phyloP scores from a whole-genome alignment of 2,113 vertebrate species.

The Delphinapterus leucas region DNA sequence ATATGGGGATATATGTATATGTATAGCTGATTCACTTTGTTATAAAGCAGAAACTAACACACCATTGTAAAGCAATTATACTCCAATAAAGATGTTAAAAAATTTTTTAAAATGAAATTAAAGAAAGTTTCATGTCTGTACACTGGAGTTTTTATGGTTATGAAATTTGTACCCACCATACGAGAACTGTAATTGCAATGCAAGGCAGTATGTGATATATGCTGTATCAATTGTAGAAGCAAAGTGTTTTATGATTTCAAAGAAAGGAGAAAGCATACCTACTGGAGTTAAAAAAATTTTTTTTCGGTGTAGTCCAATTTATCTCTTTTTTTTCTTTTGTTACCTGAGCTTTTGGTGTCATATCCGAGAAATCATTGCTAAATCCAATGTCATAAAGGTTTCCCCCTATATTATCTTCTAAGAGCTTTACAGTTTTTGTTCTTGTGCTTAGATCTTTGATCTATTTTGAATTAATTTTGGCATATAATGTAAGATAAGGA shows the following conservation, averaged over 20 bases:
- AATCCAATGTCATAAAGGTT: background rate
- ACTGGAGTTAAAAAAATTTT: background rate
- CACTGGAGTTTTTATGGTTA: conserved; percentile 24
- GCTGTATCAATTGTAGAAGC: background rate
- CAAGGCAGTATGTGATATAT: background rate
- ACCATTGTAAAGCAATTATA: too few species aligned
- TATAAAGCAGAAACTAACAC: too few species aligned
- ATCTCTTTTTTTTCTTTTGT: background rate
- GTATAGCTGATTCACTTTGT: too few species aligned
- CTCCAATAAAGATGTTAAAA: too few species aligned
- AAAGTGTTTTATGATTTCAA: conserved; percentile 19
- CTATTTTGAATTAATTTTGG: background rate
- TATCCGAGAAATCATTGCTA: background rate
- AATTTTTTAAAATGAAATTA: background rate
- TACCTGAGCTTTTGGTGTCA: background rate
- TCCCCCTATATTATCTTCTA: background rate
- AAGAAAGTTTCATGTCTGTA: conserved; percentile 54
- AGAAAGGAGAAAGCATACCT: background rate
- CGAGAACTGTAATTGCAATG: conserved; percentile 11
- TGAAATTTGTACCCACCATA: conserved; percentile 41
- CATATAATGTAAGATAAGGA: background rate
- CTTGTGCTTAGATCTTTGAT: background rate
- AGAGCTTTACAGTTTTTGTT: background rate
- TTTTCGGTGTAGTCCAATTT: background rate
- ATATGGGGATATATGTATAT: too few species aligned